A percentile compares a stretch with the other conserved stretches of the same genome.
Conservation (phyloP, 1,140 invertebrate species). For the Ips nitidus region DNA sequence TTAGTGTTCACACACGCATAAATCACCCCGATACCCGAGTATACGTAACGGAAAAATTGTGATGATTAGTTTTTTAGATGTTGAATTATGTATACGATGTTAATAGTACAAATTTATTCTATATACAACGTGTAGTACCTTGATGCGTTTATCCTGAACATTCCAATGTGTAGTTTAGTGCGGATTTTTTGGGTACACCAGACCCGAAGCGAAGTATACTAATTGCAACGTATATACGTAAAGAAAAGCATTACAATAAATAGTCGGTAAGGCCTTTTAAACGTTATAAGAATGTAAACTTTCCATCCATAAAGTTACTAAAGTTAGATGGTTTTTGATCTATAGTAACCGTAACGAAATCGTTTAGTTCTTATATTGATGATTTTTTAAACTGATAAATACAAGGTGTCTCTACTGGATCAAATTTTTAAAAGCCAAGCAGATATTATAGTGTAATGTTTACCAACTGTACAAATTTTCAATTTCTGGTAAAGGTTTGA, state of each 20-base stretch:
- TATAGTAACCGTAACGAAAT: slow-evolving; percentile 9
- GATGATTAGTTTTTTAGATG: slow-evolving; percentile 1
- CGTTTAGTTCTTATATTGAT: slow-evolving; percentile 1
- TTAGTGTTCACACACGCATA: not conserved
- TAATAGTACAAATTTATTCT: slow-evolving; percentile 22
- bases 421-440: too few species aligned
- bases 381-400: too few species aligned
- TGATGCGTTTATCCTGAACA: not conserved
- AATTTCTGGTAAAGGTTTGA: too few species aligned
- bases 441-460: too few species aligned
- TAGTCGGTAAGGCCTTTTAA: slow-evolving; percentile 39
- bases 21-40: not conserved
- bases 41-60: slow-evolving; percentile 5
- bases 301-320: slow-evolving; percentile 44
- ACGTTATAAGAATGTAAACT: slow-evolving; percentile 37
- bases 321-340: slow-evolving; percentile 18
- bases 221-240: slow-evolving; percentile 52
- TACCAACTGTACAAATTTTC: too few species aligned
- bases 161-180: not conserved
- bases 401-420: too few species aligned
- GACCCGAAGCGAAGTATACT: slow-evolving; percentile 45
- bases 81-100: slow-evolving; percentile 24
- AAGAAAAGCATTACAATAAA: slow-evolving; percentile 49
- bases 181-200: slow-evolving; percentile 32
- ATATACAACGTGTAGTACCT: slow-evolving; percentile 14